Evolutionary conservation across 2,113 vertebrate genomes (phyloP).

Genomic region (Gallinago media): DNA sequence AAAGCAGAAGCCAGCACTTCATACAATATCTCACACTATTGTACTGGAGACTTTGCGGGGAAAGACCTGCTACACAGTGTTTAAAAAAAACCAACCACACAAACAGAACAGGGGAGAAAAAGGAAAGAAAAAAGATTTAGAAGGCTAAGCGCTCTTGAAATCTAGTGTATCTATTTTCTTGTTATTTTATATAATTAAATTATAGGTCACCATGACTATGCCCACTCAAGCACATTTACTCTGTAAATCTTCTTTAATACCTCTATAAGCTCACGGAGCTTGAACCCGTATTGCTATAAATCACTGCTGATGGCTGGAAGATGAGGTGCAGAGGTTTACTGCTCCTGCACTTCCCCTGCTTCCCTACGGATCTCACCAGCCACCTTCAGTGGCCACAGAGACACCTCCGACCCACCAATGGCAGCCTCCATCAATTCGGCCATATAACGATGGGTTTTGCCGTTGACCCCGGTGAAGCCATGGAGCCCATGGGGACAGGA

Average conservation of each 20-base stretch:
- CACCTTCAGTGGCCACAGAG: not conserved
- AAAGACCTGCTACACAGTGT: not conserved
- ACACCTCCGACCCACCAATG: not conserved
- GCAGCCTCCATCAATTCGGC: not conserved
- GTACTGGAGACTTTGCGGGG: not conserved
- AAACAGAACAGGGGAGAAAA: not conserved
- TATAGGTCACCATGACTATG: constrained; percentile 14
- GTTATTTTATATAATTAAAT: constrained; percentile 63
- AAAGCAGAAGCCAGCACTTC: constrained; percentile 47
- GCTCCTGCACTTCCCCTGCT: not conserved
- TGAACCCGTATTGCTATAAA: not conserved
- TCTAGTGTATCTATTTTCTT: constrained; percentile 26
- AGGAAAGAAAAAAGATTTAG: not conserved
- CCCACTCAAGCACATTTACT: constrained; percentile 27
- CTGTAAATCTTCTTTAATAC: constrained; percentile 10
- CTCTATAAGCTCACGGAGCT: not conserved
- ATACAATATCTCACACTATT: constrained; percentile 27
- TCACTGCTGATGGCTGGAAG: not conserved
- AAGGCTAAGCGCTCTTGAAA: not conserved
- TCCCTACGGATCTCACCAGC: not conserved
- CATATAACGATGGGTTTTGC: fast-evolving
- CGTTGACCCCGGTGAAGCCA: fast-evolving
- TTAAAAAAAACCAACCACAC: not conserved
- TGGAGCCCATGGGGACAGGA: not conserved
- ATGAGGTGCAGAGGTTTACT: not conserved